phyloP scores from a whole-genome alignment of 1,140 invertebrate species.

The Bemisia tabaci region DNA sequence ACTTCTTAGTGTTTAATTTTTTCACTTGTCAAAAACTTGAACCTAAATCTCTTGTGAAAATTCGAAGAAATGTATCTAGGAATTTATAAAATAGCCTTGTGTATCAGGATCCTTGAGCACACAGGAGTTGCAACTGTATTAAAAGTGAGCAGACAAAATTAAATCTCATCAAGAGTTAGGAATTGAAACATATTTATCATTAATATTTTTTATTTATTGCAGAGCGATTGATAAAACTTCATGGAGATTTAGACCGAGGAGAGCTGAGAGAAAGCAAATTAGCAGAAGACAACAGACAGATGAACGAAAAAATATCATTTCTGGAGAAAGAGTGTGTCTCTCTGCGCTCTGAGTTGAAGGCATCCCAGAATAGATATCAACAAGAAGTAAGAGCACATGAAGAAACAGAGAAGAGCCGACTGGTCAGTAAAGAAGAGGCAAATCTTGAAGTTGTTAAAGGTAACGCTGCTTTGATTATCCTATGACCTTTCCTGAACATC shows the following conservation, averaged over 20 bases:
- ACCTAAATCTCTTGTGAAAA: too few species aligned
- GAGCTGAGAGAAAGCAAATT: conserved; percentile 53
- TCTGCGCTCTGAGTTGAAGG: conserved; percentile 72
- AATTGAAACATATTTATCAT: too few species aligned
- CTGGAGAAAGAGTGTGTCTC: conserved; percentile 82
- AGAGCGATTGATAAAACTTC: conserved; percentile 39
- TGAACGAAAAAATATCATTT: conserved; percentile 63
- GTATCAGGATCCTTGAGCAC: too few species aligned
- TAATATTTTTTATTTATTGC: conserved; percentile 14
- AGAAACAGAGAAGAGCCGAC: conserved; percentile 68
- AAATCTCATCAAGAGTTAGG: too few species aligned
- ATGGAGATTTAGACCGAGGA: conserved; percentile 59
- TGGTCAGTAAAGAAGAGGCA: conserved; percentile 77
- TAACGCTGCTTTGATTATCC: too few species aligned
- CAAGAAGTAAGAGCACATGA: conserved; percentile 79
- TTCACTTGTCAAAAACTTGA: too few species aligned
- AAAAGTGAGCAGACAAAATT: too few species aligned
- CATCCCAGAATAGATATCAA: conserved; percentile 71
- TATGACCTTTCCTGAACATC: too few species aligned
- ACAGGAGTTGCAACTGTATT: too few species aligned
- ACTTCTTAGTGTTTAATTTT: too few species aligned
- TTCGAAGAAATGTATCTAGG: too few species aligned
- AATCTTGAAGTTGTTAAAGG: conserved; percentile 82
- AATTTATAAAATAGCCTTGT: too few species aligned
- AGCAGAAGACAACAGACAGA: conserved; percentile 56